Conservation (phyloP, 2,888 invertebrate genomes). For the Belgica antarctica region DNA sequence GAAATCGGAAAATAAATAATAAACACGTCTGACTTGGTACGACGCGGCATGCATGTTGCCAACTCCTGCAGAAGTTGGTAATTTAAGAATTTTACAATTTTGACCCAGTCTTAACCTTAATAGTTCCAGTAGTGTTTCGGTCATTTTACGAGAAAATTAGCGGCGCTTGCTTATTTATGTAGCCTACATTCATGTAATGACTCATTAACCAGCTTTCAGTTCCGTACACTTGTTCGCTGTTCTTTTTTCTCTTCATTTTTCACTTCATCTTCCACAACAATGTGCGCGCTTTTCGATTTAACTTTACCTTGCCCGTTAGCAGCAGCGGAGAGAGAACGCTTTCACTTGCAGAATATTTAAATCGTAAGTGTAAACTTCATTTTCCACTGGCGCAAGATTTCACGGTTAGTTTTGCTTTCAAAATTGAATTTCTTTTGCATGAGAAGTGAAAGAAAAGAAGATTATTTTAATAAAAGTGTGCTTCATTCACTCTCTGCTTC, state of each 20-base stretch:
- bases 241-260: too few species aligned
- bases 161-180: not conserved
- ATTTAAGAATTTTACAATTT: too few species aligned
- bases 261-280: not conserved
- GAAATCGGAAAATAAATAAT: too few species aligned
- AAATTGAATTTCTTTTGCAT: not conserved
- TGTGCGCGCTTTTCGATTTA: not conserved
- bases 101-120: too few species aligned
- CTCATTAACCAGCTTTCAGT: not conserved
- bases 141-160: too few species aligned
- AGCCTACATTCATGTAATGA: conserved; percentile 4
- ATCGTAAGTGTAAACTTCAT: conserved; percentile 14
- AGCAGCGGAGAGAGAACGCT: conserved; percentile 42
- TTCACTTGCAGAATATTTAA: conserved; percentile 35
- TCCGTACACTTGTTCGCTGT: conserved; percentile 5
- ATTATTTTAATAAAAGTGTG: conserved; percentile 1
- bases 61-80: too few species aligned
- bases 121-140: too few species aligned
- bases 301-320: conserved; percentile 28
- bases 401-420: conserved; percentile 38
- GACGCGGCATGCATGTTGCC: too few species aligned
- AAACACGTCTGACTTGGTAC: too few species aligned
- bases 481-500: conserved; percentile 11
- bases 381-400: conserved; percentile 16
- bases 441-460: conserved; percentile 22